Evolutionary conservation across 2,888 invertebrate genomes (phyloP).

Genomic region (Xanthia togata): DNA sequence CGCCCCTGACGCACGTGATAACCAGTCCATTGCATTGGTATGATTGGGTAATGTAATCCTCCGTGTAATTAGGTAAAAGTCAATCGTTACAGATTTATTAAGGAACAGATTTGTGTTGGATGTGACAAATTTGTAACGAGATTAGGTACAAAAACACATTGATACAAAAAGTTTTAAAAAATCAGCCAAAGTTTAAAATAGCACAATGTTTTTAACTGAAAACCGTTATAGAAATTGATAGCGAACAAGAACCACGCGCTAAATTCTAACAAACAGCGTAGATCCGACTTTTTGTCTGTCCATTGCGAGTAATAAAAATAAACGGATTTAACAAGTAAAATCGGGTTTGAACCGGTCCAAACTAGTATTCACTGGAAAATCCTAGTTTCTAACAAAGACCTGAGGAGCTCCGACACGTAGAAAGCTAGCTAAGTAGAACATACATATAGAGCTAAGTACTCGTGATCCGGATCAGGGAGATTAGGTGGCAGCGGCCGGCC

Average conservation of each 20-base stretch:
- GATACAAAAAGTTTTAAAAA: not conserved
- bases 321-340: constrained; percentile 64
- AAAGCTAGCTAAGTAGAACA: constrained; percentile 73
- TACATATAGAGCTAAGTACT: constrained; percentile 76
- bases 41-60: constrained; percentile 70
- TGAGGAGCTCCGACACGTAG: constrained; percentile 65
- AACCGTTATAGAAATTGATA: constrained; percentile 38
- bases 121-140: constrained; percentile 10
- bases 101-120: constrained; percentile 29
- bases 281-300: constrained; percentile 57
- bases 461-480: constrained; percentile 87
- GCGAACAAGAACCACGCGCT: constrained; percentile 30
- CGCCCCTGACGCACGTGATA: constrained; percentile 43
- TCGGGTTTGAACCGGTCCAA: constrained; percentile 59
- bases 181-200: not conserved
- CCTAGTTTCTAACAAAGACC: constrained; percentile 76
- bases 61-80: constrained; percentile 69
- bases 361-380: constrained; percentile 66
- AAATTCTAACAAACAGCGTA: constrained; percentile 39
- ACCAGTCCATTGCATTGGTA: constrained; percentile 67
- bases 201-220: constrained; percentile 28
- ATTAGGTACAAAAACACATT: not conserved
- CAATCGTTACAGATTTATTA: constrained; percentile 52
- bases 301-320: constrained; percentile 63
- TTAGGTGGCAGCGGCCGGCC: constrained; percentile 87